These are phyloP conservation scores for Characodon lateralis DNA, from an alignment of 2,797 vertebrate species.

Conservation along the genomic window DNA sequence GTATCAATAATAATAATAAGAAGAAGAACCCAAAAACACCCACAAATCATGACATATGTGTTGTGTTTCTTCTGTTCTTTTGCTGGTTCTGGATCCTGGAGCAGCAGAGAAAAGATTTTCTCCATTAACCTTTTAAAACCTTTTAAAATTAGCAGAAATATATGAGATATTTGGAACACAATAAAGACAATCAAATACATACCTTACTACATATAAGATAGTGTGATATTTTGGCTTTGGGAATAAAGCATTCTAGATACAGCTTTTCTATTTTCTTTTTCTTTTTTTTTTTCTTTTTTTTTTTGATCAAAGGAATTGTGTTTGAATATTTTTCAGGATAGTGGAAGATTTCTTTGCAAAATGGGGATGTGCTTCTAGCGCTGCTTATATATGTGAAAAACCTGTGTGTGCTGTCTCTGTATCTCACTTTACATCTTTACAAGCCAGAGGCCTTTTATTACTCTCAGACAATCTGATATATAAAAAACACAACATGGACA, in stretches of 20 bases:
- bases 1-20: no score
- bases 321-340: not conserved
- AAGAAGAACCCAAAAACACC: no score
- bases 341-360: not conserved
- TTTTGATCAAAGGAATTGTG: not conserved
- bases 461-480: conserved; percentile 33
- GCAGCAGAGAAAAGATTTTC: not conserved
- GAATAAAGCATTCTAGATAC: not conserved
- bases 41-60: no score
- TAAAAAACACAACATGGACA: conserved; percentile 17
- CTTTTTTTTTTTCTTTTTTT: not conserved
- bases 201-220: not conserved
- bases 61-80: not conserved
- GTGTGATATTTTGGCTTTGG: not conserved
- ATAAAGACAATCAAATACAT: not conserved
- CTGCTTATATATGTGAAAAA: not conserved
- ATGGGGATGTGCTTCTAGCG: not conserved
- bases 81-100: not conserved
- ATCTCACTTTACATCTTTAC: conserved; percentile 22
- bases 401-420: conserved; percentile 4
- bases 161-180: not conserved
- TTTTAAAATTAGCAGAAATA: not conserved
- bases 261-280: not conserved
- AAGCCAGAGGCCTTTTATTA: conserved; percentile 36
- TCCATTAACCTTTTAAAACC: not conserved